phyloP scores from a whole-genome alignment of 2,113 vertebrate genomes.

The Triplophysa siluroides region DNA sequence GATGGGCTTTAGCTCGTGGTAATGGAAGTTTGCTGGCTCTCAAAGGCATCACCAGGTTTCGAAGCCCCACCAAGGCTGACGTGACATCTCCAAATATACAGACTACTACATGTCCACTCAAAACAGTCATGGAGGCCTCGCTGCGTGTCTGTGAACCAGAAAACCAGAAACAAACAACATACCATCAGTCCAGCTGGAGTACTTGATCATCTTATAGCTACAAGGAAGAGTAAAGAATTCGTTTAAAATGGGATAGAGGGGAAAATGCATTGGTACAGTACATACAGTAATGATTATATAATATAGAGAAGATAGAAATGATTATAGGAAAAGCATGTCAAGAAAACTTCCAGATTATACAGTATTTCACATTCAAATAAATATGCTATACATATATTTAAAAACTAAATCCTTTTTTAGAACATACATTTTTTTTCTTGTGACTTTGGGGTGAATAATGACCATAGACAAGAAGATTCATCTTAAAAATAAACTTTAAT shows the following conservation, averaged over 20 bases:
- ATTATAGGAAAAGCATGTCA: no score
- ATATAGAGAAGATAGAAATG: no score
- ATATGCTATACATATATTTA: no score
- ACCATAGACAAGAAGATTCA: no score
- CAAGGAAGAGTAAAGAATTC: neutral
- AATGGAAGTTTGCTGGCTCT: conserved; percentile 99
- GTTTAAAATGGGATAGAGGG: neutral
- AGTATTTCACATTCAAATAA: no score
- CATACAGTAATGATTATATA: no score
- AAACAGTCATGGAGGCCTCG: conserved; percentile 97
- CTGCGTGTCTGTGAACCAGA: conserved; percentile 86
- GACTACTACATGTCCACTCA: conserved; percentile 98
- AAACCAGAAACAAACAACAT: conserved; percentile 36
- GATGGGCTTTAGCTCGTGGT: conserved; percentile 97
- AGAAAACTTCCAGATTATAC: no score
- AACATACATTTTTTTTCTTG: no score
- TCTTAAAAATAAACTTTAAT: no score
- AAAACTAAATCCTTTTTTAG: no score
- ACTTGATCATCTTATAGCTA: neutral
- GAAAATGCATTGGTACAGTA: no score
- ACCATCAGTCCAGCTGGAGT: conserved; percentile 37
- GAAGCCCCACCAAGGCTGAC: conserved; percentile 96
- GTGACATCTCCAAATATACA: conserved; percentile 99
- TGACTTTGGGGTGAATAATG: no score
- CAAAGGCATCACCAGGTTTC: conserved; percentile 99